These are phyloP conservation scores for Lonchura striata DNA, from an alignment of 2,113 vertebrate species.

Conservation along the genomic window DNA sequence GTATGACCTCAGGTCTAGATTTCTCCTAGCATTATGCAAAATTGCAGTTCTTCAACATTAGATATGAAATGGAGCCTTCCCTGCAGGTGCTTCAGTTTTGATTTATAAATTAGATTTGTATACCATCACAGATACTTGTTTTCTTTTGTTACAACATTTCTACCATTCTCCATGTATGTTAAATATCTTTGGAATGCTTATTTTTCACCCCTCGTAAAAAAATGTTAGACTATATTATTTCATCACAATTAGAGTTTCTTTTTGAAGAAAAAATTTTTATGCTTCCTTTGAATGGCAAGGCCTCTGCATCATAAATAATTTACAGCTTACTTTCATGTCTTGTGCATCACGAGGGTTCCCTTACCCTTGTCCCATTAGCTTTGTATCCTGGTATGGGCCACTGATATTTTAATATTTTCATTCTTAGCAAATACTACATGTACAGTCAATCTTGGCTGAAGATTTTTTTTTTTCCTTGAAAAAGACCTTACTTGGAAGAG, in stretches of 20 bases:
- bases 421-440: not conserved
- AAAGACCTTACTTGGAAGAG: not conserved
- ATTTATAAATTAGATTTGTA: not conserved
- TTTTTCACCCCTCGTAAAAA: not conserved
- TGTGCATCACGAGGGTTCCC: not conserved
- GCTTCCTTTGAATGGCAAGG: not conserved
- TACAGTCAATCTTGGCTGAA: not conserved
- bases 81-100: not conserved
- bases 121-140: not conserved
- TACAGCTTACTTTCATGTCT: not conserved
- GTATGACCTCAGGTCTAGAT: constrained; percentile 10
- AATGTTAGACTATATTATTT: not conserved
- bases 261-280: not conserved
- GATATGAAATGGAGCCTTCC: not conserved
- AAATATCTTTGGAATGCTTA: not conserved
- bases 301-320: not conserved
- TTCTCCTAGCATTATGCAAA: constrained; percentile 51
- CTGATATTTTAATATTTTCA: not conserved
- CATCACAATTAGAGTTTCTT: not conserved
- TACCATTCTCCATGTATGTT: not conserved
- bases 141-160: not conserved
- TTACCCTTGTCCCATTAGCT: not conserved
- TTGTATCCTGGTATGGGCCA: not conserved
- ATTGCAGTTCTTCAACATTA: constrained; percentile 12
- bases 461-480: not conserved